Evolutionary conservation across 2,888 invertebrate species (phyloP), one percentile per base, ranked within the genome.

Genomic region (Phortica okadai): DNA sequence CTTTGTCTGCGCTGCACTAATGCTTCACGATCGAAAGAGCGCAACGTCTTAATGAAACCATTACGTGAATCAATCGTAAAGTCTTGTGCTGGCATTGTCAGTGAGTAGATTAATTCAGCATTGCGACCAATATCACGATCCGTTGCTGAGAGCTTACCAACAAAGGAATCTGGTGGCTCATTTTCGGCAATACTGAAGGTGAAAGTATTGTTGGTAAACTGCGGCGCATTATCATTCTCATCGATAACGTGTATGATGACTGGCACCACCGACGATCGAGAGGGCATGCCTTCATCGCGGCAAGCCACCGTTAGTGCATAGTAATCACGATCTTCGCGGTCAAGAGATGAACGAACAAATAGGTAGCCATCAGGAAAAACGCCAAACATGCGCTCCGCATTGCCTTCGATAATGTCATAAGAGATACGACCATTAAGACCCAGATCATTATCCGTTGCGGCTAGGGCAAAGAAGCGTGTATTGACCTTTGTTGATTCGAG

Each of bases 171-270:
- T 0, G 95, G 94, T 1, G 96, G 95, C 81, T 96, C 96, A 91
- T 97, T 97, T 92, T 98, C 97, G 74, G 95, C 94, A 21, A 99
- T 94, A 90, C 95, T 96, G 89, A 98, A 98, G 77, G 95, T 95
- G 91, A 99, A 99, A 16, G 97, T 97, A 45, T 95, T 94, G 85
- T 98, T 97, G 2, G 95, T 95, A 91, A 99, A 99, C 89, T 95
- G 94, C 0, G 99, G 99, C 45, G 95, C 94, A 91, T 98, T 98
- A 92, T 99, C 99, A 91, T 99, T 99, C 92, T 98, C 98, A 92
- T 99, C 99, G 79, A 97, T 95, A 33, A 99, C 95, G 89, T 98
- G 97, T 79, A 99, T 95, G 21, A 98, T 96, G 1, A 99, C 96
- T 7, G 97, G 97, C 2, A 97, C 98, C 72, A 95, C 94, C 0